Base-by-base conservation (phyloP, 2,797 vertebrate species). In the Knipowitschia caucasica region DNA sequence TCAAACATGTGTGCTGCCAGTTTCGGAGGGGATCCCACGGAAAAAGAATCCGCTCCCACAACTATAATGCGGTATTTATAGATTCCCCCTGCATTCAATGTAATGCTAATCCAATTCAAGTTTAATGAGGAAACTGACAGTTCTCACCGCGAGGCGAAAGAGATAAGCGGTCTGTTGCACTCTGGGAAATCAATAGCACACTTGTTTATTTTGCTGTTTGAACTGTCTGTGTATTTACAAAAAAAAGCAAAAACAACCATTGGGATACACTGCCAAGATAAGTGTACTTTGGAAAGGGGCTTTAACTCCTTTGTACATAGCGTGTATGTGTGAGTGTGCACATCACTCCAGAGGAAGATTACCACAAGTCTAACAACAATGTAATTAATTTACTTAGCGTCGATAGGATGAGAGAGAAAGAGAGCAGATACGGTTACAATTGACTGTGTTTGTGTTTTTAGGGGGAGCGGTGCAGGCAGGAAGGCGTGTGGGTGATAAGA, bases 151-250 rank as follows among this genome's bases (percentile, higher is more conserved):
- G 76, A 89, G 88, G 89, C 86, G 77, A 86, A 85, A 82, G 71
- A 86, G 89, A 91, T 85, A 90, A 90, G 88, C 86, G 86, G 83
- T 84, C 88, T 83, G 87, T 81, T 91, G 89, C 90, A 89, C 89
- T 93, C 88, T 83, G 87, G 89, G 91, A 94, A 92, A 87, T 89
- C 89, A 91, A 88, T 89, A 85, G 75, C 73, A 50, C 88, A 86
- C 90, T 92, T 91, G 90, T 92, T 93, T 93, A 91, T 93, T 93
- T 93, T 93, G 91, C 92, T 89, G 89, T 92, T 90, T 86, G 90
- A 92, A 92, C 91, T 91, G 91, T 93, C 92, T 92, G 87, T 83
- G 86, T 79, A 80, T 86, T 88, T 86, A 85, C n/a, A 88, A 84
- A 88, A 63, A 81, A 4, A 88, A 82, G 87, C 62, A 82, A 71